These are phyloP conservation scores for Xenopus petersii DNA, from an alignment of 2,797 vertebrate species.

Conservation along the genomic window DNA sequence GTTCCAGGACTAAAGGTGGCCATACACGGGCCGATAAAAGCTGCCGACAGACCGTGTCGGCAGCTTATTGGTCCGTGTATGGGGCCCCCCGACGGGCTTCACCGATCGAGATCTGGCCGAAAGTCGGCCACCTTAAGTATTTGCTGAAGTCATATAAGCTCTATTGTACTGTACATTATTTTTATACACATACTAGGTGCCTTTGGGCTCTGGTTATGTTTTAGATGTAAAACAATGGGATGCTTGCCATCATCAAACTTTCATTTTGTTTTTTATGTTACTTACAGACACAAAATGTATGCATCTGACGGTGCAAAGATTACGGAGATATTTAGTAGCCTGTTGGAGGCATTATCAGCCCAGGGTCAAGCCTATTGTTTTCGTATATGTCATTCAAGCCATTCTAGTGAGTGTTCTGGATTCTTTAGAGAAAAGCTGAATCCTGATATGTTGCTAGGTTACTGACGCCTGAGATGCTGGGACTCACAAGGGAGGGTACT, in stretches of 20 bases:
- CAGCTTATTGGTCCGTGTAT: too few species aligned
- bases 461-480: background rate
- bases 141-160: too few species aligned
- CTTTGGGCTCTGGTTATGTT: background rate
- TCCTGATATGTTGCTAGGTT: background rate
- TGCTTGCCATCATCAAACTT: background rate
- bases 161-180: too few species aligned
- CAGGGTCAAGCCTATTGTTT: background rate
- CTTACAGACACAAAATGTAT: background rate
- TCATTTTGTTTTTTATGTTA: background rate
- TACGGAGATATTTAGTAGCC: background rate
- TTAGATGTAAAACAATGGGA: background rate
- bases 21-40: too few species aligned
- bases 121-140: too few species aligned
- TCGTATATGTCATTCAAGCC: background rate
- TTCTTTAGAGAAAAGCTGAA: background rate
- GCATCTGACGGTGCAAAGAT: slow-evolving; percentile 8
- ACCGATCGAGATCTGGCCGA: too few species aligned
- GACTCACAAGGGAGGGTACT: background rate
- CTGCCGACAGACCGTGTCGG: too few species aligned
- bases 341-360: background rate
- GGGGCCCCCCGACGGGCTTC: too few species aligned
- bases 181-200: too few species aligned
- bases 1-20: too few species aligned
- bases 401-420: background rate